These are phyloP conservation scores for Ypsolopha scabrella DNA, from an alignment of 2,888 invertebrate species.

Conservation along the genomic window DNA sequence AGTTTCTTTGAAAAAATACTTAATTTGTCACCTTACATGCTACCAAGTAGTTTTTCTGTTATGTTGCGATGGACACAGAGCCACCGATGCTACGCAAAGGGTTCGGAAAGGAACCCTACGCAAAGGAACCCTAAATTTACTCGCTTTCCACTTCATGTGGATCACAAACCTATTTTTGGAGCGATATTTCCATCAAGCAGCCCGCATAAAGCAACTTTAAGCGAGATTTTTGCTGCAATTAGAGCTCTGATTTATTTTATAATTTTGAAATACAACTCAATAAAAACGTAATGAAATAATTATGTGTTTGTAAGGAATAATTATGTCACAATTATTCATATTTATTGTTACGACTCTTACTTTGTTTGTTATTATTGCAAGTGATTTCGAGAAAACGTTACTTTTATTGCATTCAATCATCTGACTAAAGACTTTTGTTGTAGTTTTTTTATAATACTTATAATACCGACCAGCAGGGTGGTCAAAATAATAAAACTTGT, in stretches of 20 bases:
- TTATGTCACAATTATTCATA: neutral
- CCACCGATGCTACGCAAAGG: too few relatives aligned
- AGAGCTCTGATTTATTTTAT: slow-evolving; percentile 50
- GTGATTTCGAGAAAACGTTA: neutral
- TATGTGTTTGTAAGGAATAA: neutral
- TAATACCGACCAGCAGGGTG: too few relatives aligned
- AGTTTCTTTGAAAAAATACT: too few relatives aligned
- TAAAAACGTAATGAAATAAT: neutral
- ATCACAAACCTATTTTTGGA: slow-evolving; percentile 11
- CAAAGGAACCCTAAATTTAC: slow-evolving; percentile 13
- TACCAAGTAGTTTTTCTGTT: too few relatives aligned
- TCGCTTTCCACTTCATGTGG: slow-evolving; percentile 43
- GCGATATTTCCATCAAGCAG: slow-evolving; percentile 27
- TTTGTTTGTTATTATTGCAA: neutral
- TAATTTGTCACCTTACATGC: too few relatives aligned
- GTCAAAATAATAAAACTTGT: too few relatives aligned
- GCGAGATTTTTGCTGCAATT: slow-evolving; percentile 42
- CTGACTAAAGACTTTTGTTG: too few relatives aligned
- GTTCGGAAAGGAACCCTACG: too few relatives aligned
- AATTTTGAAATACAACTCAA: slow-evolving; percentile 15
- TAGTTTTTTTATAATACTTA: too few relatives aligned
- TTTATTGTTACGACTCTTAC: neutral
- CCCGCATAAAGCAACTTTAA: slow-evolving; percentile 15
- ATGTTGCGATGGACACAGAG: too few relatives aligned
- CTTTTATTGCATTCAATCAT: too few relatives aligned